phyloP scores from a whole-genome alignment of 2,888 invertebrate genomes.

The Bombyx huttoni region DNA sequence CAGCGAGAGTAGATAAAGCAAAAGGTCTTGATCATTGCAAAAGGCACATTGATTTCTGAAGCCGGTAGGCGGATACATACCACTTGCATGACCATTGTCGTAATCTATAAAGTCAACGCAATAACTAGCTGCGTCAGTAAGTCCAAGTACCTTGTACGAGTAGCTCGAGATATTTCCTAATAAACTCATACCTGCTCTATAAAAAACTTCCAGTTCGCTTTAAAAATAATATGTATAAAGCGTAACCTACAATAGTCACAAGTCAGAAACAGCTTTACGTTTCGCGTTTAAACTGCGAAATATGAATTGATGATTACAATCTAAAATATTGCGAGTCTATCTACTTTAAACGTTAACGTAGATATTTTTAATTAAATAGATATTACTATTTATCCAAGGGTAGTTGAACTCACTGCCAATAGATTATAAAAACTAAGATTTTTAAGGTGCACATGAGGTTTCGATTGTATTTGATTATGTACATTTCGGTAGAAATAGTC shows the following conservation, averaged over 20 bases:
- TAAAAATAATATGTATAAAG: neutral
- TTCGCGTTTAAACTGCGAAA: neutral
- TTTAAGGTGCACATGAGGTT: too few species aligned
- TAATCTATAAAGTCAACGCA: slow-evolving; percentile 10
- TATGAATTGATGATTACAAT: too few species aligned
- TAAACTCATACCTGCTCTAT: neutral
- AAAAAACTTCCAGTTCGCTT: neutral
- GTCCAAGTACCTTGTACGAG: neutral
- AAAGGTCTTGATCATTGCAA: slow-evolving; percentile 9
- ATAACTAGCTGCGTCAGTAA: neutral
- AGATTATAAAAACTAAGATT: too few species aligned
- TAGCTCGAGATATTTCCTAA: neutral
- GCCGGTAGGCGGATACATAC: slow-evolving; percentile 10
- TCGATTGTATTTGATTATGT: too few species aligned
- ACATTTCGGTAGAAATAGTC: too few species aligned
- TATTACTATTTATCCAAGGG: too few species aligned
- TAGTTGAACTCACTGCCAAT: too few species aligned
- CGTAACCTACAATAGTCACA: neutral
- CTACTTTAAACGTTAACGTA: too few species aligned
- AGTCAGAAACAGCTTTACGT: neutral
- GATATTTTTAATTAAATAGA: too few species aligned
- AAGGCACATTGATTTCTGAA: slow-evolving; percentile 16
- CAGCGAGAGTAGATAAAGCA: neutral
- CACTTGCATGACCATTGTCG: slow-evolving; percentile 15
- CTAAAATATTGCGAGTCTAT: too few species aligned